Conservation (phyloP, 2,113 vertebrate genomes). For the Oenanthe melanoleuca region DNA sequence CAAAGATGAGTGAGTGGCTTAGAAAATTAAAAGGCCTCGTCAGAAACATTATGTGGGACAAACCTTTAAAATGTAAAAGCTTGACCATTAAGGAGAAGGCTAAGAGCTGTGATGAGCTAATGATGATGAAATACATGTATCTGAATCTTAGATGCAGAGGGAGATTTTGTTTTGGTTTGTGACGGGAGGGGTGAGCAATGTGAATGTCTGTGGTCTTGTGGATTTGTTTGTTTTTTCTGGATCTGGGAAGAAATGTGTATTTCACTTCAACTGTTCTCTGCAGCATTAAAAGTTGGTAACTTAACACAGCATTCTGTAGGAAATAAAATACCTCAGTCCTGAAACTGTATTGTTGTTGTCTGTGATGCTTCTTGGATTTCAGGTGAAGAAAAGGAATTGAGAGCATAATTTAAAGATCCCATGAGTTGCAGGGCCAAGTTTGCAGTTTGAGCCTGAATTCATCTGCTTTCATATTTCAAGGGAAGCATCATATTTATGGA, state of each 20-base stretch:
- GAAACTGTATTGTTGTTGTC: background rate
- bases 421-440: background rate
- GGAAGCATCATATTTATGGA: background rate
- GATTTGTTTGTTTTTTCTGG: background rate
- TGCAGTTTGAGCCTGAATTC: background rate
- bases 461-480: background rate
- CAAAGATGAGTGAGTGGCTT: background rate
- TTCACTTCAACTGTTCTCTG: background rate
- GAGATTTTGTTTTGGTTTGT: background rate
- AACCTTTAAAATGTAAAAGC: background rate
- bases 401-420: background rate
- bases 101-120: rapidly evolving
- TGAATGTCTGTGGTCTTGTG: background rate
- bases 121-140: background rate
- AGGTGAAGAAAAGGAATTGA: background rate
- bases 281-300: background rate
- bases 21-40: background rate
- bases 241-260: background rate
- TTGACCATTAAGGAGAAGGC: background rate
- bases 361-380: background rate
- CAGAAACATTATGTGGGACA: background rate
- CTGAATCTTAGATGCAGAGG: background rate
- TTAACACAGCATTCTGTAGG: background rate
- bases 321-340: background rate
- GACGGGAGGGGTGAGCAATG: background rate